A percentile compares a stretch with the other conserved stretches of the same genome.
phyloP scores from a whole-genome alignment of 2,113 vertebrate species.

The Marcusenius ussheri region DNA sequence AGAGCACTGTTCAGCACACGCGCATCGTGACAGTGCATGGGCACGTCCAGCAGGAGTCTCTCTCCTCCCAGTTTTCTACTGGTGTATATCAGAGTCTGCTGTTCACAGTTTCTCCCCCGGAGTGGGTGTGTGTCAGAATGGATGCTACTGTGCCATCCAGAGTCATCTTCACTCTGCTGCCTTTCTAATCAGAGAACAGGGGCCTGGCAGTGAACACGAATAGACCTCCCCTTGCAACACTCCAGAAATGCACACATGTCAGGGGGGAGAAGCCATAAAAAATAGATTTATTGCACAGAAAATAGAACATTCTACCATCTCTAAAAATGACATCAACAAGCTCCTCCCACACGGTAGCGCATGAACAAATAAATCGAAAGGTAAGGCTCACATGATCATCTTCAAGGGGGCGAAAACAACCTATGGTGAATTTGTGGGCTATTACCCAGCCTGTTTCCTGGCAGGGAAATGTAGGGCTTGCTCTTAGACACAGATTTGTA shows the following conservation, averaged over 20 bases:
- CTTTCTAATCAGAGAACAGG: background rate
- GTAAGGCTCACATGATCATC: background rate
- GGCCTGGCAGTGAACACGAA: background rate
- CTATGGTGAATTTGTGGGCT: background rate
- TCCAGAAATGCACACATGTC: background rate
- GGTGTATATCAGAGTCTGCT: background rate
- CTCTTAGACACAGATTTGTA: background rate
- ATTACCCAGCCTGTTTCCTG: background rate
- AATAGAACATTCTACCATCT: background rate
- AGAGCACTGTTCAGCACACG: background rate
- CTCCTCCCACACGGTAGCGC: background rate
- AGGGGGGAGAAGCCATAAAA: background rate
- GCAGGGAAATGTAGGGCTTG: background rate
- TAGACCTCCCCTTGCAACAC: background rate
- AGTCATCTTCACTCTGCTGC: background rate
- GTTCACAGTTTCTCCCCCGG: background rate
- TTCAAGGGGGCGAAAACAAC: background rate
- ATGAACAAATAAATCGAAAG: background rate
- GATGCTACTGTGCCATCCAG: background rate
- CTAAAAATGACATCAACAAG: background rate
- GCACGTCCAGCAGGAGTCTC: background rate
- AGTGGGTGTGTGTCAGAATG: background rate
- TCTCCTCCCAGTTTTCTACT: background rate
- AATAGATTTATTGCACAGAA: background rate
- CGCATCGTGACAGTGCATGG: background rate